Base-by-base conservation (phyloP, 1,140 invertebrate species). In the Galleria mellonella region DNA sequence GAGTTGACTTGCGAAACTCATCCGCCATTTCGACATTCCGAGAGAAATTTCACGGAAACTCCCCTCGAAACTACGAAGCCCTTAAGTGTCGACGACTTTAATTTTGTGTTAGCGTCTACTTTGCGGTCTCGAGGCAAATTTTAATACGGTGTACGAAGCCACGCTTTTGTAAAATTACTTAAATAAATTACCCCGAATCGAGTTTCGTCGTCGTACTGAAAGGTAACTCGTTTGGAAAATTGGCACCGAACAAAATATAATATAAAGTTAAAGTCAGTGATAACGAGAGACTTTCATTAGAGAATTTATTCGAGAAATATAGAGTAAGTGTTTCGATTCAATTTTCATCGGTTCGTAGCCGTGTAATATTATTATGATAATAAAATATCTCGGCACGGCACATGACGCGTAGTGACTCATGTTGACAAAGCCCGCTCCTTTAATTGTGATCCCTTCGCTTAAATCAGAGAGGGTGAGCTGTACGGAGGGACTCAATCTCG, bases 71-170 rank as follows among this genome's bases (percentile, higher is more conserved):
- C 70, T 81, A 77, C 72, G 72, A 72, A 71, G 63, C 72, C 71
- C 74, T 81, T 72, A 79, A 84, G 81, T 77, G 78, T 81, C 72
- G 73, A 83, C 76, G 81, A 82, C 73, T 85, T 85, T 85, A 82
- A 85, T 85, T 85, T 82, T 79, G 75, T 82, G 82, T 85, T 82
- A 75, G 76, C 76, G 72, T 82, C 71, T 79, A 81, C 76, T 83
- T 83, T 83, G 78, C 64, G 82, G 78, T 74, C 58, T 65, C 66
- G 57, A 56, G 63, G 69, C 72, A 83, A 78, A 83, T 83, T 85
- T 82, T 83, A 82, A 83, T 83, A 74, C 67, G 66, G 60, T 65
- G 62, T 64, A 60, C 69, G 72, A 56, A 61, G 60, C 52, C 57
- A 62, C 61, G 62, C 60, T 74, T 41, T 74, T 71, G 70, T 72